Evolutionary conservation across 2,113 vertebrate genomes (phyloP).

Genomic region (Pitta sordida): DNA sequence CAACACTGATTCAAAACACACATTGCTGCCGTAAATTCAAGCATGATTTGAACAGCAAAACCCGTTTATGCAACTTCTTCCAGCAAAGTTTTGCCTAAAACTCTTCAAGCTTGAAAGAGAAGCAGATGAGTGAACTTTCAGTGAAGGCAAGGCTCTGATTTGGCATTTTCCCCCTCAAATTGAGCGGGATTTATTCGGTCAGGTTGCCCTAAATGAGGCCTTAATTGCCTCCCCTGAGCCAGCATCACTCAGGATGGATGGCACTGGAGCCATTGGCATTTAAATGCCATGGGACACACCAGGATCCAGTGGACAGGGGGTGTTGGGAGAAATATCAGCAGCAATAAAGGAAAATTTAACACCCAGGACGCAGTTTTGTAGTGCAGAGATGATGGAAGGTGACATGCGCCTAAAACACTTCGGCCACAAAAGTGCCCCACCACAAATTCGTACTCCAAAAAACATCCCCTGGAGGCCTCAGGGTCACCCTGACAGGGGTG

Average conservation of each 20-base stretch:
- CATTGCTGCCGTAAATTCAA: neutral
- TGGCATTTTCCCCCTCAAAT: neutral
- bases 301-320: fast-evolving
- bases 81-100: neutral
- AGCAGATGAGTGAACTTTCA: neutral
- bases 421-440: neutral
- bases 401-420: neutral
- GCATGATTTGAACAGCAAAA: neutral
- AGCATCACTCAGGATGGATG: neutral
- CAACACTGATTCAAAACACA: neutral
- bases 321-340: neutral
- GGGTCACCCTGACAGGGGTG: neutral
- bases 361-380: neutral
- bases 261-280: neutral
- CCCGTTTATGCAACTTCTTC: neutral
- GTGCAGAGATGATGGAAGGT: neutral
- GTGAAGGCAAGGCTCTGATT: neutral
- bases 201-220: neutral
- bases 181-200: neutral
- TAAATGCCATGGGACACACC: neutral
- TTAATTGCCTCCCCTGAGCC: neutral
- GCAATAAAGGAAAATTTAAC: neutral
- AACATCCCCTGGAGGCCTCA: neutral
- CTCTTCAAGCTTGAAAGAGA: neutral
- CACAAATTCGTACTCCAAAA: fast-evolving